Conservation (phyloP, 2,797 vertebrate genomes). For the Vireo griseus region DNA sequence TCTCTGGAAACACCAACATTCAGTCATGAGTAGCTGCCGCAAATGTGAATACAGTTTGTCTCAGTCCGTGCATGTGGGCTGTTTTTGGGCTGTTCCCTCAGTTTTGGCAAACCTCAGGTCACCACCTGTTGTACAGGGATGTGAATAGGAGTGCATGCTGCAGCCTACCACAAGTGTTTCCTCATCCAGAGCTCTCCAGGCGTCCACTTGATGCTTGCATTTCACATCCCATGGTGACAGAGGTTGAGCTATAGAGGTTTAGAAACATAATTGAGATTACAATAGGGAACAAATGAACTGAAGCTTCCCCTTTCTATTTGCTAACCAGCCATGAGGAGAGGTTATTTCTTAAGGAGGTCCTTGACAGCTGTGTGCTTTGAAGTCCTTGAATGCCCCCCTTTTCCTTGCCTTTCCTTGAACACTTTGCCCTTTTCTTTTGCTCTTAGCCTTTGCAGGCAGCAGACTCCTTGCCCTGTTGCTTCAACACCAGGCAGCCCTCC, state of each 20-base stretch:
- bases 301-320: neutral
- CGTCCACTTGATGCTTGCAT: neutral
- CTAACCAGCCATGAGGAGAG: neutral
- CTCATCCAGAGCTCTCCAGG: neutral
- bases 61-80: neutral
- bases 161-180: neutral
- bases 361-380: neutral
- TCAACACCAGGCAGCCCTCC: neutral
- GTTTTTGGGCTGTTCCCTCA: neutral
- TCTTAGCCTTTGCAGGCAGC: neutral
- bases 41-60: neutral
- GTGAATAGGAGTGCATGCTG: neutral
- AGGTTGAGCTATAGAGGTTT: neutral
- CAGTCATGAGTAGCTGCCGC: neutral
- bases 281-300: neutral
- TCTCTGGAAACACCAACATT: neutral
- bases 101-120: neutral
- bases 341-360: neutral
- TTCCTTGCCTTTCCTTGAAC: neutral
- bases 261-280: neutral
- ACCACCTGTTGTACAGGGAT: neutral
- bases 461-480: neutral
- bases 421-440: neutral
- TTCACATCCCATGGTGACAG: neutral
- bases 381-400: neutral